phyloP scores from a whole-genome alignment of 2,888 invertebrate genomes.

The Drosophila mercatorum region DNA sequence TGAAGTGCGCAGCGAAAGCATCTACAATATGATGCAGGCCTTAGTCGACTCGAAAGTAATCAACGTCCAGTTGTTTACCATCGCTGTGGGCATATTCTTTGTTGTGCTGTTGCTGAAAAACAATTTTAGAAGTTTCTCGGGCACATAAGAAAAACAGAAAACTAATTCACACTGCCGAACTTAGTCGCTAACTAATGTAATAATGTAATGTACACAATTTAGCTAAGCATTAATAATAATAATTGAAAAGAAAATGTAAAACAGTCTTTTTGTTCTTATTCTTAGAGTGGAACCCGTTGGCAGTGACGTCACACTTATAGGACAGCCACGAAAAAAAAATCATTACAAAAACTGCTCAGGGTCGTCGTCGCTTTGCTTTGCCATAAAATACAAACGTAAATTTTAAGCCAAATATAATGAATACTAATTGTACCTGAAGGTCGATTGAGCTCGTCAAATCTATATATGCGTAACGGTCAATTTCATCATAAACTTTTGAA shows the following conservation, averaged over 20 bases:
- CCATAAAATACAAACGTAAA: slow-evolving; percentile 3
- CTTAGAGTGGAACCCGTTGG: slow-evolving; percentile 37
- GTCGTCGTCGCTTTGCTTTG: slow-evolving; percentile 19
- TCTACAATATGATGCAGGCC: slow-evolving; percentile 82
- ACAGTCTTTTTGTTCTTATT: slow-evolving; percentile 42
- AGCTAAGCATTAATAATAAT: slow-evolving; percentile 67
- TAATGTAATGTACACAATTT: slow-evolving; percentile 70
- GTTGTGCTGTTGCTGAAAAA: slow-evolving; percentile 82
- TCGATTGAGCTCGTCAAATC: slow-evolving; percentile 36
- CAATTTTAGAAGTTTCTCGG: slow-evolving; percentile 81
- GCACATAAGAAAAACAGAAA: slow-evolving; percentile 63
- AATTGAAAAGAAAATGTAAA: slow-evolving; percentile 34
- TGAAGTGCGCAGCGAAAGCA: slow-evolving; percentile 78
- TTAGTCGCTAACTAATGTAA: slow-evolving; percentile 55
- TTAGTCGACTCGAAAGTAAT: slow-evolving; percentile 83
- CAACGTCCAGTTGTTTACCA: slow-evolving; percentile 82
- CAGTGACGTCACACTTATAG: slow-evolving; percentile 61
- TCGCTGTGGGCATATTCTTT: slow-evolving; percentile 83
- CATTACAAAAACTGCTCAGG: slow-evolving; percentile 46
- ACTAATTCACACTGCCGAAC: slow-evolving; percentile 1
- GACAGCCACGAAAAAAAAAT: slow-evolving; percentile 24
- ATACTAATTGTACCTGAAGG: slow-evolving; percentile 62
- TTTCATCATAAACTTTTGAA: slow-evolving; percentile 38
- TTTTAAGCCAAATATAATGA: slow-evolving; percentile 45
- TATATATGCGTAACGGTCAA: slow-evolving; percentile 12